These are phyloP conservation scores for Tribolium madens DNA, from an alignment of 1,140 invertebrate genomes.

Conservation along the genomic window DNA sequence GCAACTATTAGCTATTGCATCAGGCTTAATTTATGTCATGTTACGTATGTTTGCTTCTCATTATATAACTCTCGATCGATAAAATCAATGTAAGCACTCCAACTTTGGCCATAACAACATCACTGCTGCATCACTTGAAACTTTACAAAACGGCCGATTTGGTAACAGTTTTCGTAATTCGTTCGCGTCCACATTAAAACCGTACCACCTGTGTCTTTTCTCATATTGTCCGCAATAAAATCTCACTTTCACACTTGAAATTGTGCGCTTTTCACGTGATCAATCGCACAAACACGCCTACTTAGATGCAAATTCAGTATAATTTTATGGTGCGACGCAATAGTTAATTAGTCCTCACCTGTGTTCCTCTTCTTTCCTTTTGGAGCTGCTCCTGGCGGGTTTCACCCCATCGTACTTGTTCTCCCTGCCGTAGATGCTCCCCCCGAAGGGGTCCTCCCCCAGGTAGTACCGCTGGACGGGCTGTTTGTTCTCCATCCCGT, in stretches of 20 bases:
- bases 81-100: background rate
- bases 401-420: constrained; percentile 79
- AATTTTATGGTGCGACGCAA: constrained; percentile 28
- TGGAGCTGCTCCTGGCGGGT: constrained; percentile 60
- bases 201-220: background rate
- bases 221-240: background rate
- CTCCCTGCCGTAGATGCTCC: constrained; percentile 83
- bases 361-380: constrained; percentile 13
- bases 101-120: background rate
- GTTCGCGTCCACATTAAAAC: background rate
- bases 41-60: background rate
- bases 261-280: constrained; percentile 21
- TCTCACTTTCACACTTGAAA: constrained; percentile 8
- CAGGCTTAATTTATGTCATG: background rate
- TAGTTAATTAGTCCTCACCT: constrained; percentile 22
- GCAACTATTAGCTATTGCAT: background rate
- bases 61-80: background rate
- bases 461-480: constrained; percentile 83
- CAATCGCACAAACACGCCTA: constrained; percentile 21
- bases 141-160: background rate
- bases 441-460: constrained; percentile 84
- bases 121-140: background rate
- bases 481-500: constrained; percentile 61
- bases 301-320: constrained; percentile 10
- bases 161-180: background rate